phyloP scores from a whole-genome alignment of 2,113 vertebrate species.

The Phrynosoma platyrhinos region DNA sequence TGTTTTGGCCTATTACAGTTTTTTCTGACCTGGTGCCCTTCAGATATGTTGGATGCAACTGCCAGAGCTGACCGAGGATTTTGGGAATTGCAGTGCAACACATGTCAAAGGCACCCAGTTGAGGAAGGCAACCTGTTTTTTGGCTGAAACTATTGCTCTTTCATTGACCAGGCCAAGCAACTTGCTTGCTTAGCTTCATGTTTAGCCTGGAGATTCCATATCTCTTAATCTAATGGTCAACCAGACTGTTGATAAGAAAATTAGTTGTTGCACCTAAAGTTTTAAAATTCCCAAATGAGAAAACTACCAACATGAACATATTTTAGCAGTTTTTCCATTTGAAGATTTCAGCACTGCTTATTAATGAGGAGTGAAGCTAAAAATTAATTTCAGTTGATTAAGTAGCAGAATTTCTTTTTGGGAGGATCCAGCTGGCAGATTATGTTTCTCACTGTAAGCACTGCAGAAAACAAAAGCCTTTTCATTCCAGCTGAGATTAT shows the following conservation, averaged over 20 bases:
- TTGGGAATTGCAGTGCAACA: neutral
- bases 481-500: constrained; percentile 22
- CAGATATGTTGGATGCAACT: neutral
- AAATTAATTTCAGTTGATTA: constrained; percentile 1
- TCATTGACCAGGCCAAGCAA: neutral
- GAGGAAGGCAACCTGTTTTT: neutral
- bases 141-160: neutral
- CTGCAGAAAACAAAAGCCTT: constrained; percentile 21
- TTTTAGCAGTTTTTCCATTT: neutral
- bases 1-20: neutral
- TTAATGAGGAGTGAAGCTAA: constrained; percentile 27
- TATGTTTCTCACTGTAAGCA: neutral
- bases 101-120: neutral
- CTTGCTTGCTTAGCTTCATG: neutral
- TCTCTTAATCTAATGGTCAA: neutral
- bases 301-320: neutral
- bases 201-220: neutral
- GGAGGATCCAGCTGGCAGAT: neutral
- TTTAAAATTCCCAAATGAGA: neutral
- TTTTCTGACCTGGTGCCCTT: neutral
- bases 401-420: constrained; percentile 22
- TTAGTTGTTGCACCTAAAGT: neutral
- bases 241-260: neutral
- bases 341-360: neutral
- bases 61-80: neutral